Base-by-base conservation (phyloP, 2,113 vertebrate species). In the Bos indicus region DNA sequence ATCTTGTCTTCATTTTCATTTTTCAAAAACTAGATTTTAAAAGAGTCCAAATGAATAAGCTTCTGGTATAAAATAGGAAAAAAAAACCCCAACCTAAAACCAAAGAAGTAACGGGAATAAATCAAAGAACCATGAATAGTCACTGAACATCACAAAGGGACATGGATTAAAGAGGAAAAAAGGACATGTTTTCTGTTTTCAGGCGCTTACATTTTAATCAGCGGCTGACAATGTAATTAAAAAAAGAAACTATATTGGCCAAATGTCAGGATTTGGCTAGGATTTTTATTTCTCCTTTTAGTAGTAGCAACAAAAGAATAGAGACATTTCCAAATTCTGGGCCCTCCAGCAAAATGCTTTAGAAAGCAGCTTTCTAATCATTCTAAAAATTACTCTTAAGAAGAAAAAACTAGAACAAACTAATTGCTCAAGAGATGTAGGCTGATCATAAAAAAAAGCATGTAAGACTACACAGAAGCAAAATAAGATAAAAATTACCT, bases 361-460 rank as follows among this genome's bases (percentile, higher is more conserved):
- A 82, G 57, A 97, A 97, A 96, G 78, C 77, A 87, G 85, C 90
- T 98, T 97, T 94, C 96, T 90, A 95, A 96, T 97, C 88, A 96
- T 96, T 98, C 92, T 92, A 87, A 97, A 96, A 97, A 88, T 77
- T 40, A 80, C 60, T 97, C 80, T 88, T 87, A 40, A 26, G 48
- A 40, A 96, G 90, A 81, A 74, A 71, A 97, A 71, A 74, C 30
- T 12, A 74, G 71, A 92, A 46, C 64, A 71, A 86, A 67, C 40
- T 43, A 90, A 71, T 36, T 52, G 28, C 62, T 84, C 59, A 56
- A 30, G 60, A n/a, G 40, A 59, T 52, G 12, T 78, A 74, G n/a
- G 21, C 15, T 64, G 30, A 92, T 33, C 83, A 52, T 64, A 48
- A 90, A 59, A 84, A 90, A 84, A 93, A 80, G 26, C 25, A 80